Percentiles rank a stretch among this genome's conserved stretches.
phyloP scores from a whole-genome alignment of 2,888 invertebrate genomes.

The Lochmaea crataegi region DNA sequence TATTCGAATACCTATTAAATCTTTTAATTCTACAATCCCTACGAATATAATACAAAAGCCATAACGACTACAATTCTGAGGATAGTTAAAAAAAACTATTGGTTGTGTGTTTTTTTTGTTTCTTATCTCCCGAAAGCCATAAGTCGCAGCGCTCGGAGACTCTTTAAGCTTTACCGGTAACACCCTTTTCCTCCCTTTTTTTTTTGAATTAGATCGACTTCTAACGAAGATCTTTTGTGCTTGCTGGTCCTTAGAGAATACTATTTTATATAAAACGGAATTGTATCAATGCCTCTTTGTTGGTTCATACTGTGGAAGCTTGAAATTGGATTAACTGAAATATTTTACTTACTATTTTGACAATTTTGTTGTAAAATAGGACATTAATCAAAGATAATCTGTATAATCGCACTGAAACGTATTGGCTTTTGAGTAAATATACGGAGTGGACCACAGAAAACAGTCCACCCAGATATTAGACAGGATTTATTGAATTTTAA shows the following conservation, averaged over 20 bases:
- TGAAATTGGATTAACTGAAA: no score
- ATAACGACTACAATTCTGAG: background rate
- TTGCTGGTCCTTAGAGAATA: background rate
- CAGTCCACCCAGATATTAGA: no score
- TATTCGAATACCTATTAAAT: background rate
- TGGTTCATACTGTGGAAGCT: no score
- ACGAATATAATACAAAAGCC: no score
- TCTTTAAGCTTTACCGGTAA: background rate
- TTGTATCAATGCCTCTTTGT: background rate
- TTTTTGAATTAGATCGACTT: background rate
- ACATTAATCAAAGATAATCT: no score
- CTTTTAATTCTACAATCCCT: no score
- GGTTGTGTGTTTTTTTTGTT: background rate
- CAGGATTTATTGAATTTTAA: no score
- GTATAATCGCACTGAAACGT: no score
- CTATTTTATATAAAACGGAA: background rate
- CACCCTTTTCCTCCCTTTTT: background rate
- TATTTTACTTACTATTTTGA: no score
- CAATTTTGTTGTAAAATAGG: no score
- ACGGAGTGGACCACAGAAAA: no score
- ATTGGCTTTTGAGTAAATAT: no score
- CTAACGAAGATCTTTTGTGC: conserved; percentile 1
- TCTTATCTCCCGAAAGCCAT: background rate
- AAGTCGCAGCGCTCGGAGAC: background rate
- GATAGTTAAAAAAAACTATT: background rate